These are phyloP conservation scores for Solea senegalensis DNA, from an alignment of 2,113 vertebrate species.

Conservation along the genomic window DNA sequence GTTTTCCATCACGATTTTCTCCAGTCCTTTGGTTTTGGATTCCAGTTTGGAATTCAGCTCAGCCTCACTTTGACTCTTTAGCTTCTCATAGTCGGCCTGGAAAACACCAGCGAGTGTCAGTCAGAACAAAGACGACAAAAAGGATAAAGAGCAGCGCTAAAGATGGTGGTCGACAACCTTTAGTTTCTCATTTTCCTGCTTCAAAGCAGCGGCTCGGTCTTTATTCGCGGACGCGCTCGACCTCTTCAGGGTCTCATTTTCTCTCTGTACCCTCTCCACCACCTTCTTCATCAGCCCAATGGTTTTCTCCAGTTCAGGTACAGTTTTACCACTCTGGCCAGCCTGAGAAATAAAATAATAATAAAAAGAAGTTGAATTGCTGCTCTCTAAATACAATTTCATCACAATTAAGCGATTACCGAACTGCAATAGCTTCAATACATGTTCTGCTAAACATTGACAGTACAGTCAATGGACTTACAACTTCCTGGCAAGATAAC, in stretches of 20 bases:
- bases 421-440: too few relatives aligned
- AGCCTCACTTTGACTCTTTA: slow-evolving; percentile 78
- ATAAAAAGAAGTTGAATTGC: neutral
- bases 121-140: neutral
- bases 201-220: slow-evolving; percentile 82
- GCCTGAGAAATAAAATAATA: slow-evolving; percentile 72
- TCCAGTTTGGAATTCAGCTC: slow-evolving; percentile 84
- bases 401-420: too few relatives aligned
- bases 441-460: too few relatives aligned
- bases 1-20: slow-evolving; percentile 91
- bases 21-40: slow-evolving; percentile 86
- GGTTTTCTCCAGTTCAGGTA: slow-evolving; percentile 94
- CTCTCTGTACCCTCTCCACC: slow-evolving; percentile 92
- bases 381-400: neutral
- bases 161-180: slow-evolving; percentile 80
- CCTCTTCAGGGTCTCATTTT: slow-evolving; percentile 92
- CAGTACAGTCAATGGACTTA: too few relatives aligned
- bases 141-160: rapidly evolving
- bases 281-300: slow-evolving; percentile 96
- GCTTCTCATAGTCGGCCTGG: slow-evolving; percentile 86
- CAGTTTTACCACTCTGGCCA: slow-evolving; percentile 91
- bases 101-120: neutral
- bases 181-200: slow-evolving; percentile 86
- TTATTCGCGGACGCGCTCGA: slow-evolving; percentile 73
- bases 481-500: too few relatives aligned